Base-by-base conservation (phyloP, 1,140 invertebrate species). In the Drosophila bocqueti region DNA sequence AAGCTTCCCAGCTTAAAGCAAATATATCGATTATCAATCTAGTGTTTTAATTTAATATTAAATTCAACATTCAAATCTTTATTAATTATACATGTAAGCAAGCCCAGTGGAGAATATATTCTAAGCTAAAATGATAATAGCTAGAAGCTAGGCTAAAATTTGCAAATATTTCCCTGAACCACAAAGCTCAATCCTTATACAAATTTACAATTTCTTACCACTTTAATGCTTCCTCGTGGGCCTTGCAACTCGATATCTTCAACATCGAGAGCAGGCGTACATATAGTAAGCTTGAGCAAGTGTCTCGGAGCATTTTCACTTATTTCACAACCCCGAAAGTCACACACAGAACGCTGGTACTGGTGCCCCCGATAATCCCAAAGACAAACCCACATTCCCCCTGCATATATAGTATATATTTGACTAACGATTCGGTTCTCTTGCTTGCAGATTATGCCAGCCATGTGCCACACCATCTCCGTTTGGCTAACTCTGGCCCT, bases 401-500 rank as follows among this genome's bases (percentile, higher is more conserved):
- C 21, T 8, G 34, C 38, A 60, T 21, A 42, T 42, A n/a, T 57
- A 61, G 26, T 43, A 62, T 54, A 38, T 52, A 36, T 29, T 47
- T 42, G 24, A 45, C 29, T 21, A 60, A 57, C 54, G 54, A 57
- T 57, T 40, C 21, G 13, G 3, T 16, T 47, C 62, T 47, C 63
- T 34, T 81, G 18, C 49, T 78, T 81, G 52, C 73, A 91, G 95
- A 94, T 95, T 49, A 94, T 98, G 72, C 97, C 98, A 2, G 96
- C 96, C 24, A 95, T 98, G 90, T 98, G 98, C 92, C 98, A 98
- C 94, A 98, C 97, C 2, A 96, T 97, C 1, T 98, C 97, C 67
- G 98, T 98, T 49, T 98, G 97, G 97, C 93, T 98, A 67, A 98
- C 97, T 0, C 93, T 98, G 63, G 96, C 96, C 2, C 93, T 98